Percentiles rank a stretch among this genome's conserved stretches.
phyloP scores from a whole-genome alignment of 2,888 invertebrate species.

The Drosophila seclusa region DNA sequence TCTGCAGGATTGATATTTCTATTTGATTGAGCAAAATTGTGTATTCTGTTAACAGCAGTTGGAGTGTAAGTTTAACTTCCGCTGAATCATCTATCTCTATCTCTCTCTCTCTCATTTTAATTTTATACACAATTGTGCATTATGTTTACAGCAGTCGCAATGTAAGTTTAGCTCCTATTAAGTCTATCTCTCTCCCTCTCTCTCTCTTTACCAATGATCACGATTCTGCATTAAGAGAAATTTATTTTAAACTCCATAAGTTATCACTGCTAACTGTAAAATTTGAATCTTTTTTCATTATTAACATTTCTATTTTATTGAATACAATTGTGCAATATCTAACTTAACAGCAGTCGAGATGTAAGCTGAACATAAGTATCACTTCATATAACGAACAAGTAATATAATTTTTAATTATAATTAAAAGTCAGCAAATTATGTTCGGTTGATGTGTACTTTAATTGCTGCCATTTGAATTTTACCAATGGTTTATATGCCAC shows the following conservation, averaged over 20 bases:
- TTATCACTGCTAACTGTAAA: neutral
- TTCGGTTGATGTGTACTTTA: neutral
- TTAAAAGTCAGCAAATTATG: neutral
- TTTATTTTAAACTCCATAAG: neutral
- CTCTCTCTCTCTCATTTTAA: no score
- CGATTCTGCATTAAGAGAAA: neutral
- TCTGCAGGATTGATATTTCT: neutral
- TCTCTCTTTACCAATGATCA: neutral
- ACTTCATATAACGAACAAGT: neutral
- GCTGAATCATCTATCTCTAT: neutral
- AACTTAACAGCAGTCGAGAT: neutral
- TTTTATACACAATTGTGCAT: neutral
- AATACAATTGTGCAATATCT: neutral
- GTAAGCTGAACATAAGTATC: neutral
- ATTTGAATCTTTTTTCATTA: no score
- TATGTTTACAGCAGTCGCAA: neutral
- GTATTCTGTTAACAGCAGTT: neutral
- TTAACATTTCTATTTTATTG: neutral
- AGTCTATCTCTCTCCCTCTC: neutral
- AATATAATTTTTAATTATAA: neutral
- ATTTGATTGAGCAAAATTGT: neutral
- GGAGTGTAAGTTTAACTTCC: neutral
- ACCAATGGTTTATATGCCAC: neutral
- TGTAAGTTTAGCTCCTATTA: neutral
- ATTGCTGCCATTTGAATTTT: neutral